These are phyloP conservation scores for Orgyia antiqua DNA, from an alignment of 2,888 invertebrate species.

Conservation along the genomic window DNA sequence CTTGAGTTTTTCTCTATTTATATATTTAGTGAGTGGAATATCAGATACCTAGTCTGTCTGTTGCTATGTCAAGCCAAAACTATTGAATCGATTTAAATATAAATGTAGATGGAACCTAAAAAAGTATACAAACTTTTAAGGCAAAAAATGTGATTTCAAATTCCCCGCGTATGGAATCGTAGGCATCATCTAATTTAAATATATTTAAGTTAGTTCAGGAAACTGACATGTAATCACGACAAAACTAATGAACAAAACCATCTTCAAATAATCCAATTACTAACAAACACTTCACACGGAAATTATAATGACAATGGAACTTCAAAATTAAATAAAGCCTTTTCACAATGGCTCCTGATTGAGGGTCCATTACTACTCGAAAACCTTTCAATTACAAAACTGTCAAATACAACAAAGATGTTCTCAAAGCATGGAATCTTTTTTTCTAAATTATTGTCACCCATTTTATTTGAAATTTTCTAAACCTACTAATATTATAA, in stretches of 20 bases:
- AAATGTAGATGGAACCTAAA: no score
- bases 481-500: no score
- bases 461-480: conserved; percentile 17
- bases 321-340: conserved; percentile 37
- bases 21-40: conserved; percentile 32
- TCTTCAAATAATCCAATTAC: conserved; percentile 11
- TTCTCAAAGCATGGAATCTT: conserved; percentile 9
- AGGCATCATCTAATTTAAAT: no score
- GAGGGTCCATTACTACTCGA: conserved; percentile 38
- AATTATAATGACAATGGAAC: conserved; percentile 28
- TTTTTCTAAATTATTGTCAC: conserved; percentile 20
- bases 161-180: no score
- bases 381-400: conserved; percentile 56
- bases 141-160: no score
- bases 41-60: no score
- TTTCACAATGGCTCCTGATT: conserved; percentile 37
- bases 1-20: conserved; percentile 40
- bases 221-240: no score
- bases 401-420: conserved; percentile 51
- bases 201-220: no score
- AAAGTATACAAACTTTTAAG: no score
- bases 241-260: no score
- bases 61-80: no score
- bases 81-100: no score
- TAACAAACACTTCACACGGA: conserved; percentile 15